Evolutionary conservation across 2,888 invertebrate species (phyloP), one percentile per base, ranked within the genome.

Genomic region (Venusia cambrica): DNA sequence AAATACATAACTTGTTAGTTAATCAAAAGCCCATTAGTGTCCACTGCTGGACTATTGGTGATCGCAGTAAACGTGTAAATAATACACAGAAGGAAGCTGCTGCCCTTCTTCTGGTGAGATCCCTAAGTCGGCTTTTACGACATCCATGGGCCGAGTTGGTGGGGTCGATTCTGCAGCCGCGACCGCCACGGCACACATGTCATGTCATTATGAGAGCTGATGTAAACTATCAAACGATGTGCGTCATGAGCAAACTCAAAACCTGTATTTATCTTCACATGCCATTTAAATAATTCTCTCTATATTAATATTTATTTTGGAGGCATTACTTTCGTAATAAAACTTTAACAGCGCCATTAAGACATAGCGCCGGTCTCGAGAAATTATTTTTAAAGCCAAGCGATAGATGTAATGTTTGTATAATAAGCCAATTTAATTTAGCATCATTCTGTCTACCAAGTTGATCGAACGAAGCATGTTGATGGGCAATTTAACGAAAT

Each of bases 311-410:
- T 45, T 38, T 36, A 36, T 38, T 39, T 40, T 44, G 44, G 37
- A 38, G 35, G 43, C 46, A 57, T 57, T 53, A 49, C 34, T 60
- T 59, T 60, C 49, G 49, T 59, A 62, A 61, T 58, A 47, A 49
- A 53, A 51, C 45, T 47, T 50, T 51, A 39, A 53, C 43, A 38
- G 51, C 48, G 38, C 47, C 40, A 35, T 58, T 45, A 49, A 51
- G 38, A 36, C 40, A 16, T 32, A 36, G 22, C 30, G 17, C 11
- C 24, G 32, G 54, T 48, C 51, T 41, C 8, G 33, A 39, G 22
- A 42, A 49, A 41, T 47, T 38, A 31, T 41, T 49, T 46, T 33
- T 36, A 38, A n/a, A n/a, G n/a, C n/a, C 44, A 35, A 21, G 21
- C 35, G 34, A 28, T 38, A 28, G 44, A 41, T 40, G 38, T 28